These are phyloP conservation scores for Drosophila pseudoananassae DNA, from an alignment of 1,140 invertebrate genomes.

Conservation along the genomic window DNA sequence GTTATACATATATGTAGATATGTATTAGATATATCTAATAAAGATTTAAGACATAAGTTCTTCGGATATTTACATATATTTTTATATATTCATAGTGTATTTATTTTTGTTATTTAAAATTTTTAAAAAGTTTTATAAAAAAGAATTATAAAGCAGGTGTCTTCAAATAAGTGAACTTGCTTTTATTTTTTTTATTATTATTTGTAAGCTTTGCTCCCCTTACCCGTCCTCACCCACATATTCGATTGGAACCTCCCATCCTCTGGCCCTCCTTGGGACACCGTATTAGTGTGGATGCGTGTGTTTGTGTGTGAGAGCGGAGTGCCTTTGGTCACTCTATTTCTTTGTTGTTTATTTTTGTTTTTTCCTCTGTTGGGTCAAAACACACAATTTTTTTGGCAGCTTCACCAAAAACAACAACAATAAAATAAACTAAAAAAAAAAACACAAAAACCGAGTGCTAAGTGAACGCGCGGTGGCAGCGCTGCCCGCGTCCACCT, in stretches of 20 bases:
- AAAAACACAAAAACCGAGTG: neutral
- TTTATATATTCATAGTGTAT: too few relatives aligned
- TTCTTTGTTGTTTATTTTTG: neutral
- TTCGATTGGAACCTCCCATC: neutral
- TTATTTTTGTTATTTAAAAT: too few relatives aligned
- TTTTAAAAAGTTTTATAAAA: too few relatives aligned
- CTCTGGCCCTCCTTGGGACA: too few relatives aligned
- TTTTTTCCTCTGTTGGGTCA: slow-evolving; percentile 26
- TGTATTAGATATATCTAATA: too few relatives aligned
- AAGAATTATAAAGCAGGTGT: too few relatives aligned
- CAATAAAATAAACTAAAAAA: slow-evolving; percentile 8
- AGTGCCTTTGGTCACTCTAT: slow-evolving; percentile 16
- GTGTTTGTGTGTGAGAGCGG: neutral
- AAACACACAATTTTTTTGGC: slow-evolving; percentile 23
- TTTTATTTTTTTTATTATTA: too few relatives aligned
- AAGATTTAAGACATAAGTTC: too few relatives aligned
- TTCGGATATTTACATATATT: too few relatives aligned
- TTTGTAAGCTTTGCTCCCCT: too few relatives aligned
- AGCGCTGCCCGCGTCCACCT: slow-evolving; percentile 35
- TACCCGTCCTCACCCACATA: neutral
- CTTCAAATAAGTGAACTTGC: too few relatives aligned
- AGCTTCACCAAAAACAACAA: slow-evolving; percentile 39
- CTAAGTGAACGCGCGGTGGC: slow-evolving; percentile 39
- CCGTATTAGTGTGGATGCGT: neutral
- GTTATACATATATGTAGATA: too few relatives aligned